Conservation (phyloP, 2,888 invertebrate species). For the Ormyrus thymus region DNA sequence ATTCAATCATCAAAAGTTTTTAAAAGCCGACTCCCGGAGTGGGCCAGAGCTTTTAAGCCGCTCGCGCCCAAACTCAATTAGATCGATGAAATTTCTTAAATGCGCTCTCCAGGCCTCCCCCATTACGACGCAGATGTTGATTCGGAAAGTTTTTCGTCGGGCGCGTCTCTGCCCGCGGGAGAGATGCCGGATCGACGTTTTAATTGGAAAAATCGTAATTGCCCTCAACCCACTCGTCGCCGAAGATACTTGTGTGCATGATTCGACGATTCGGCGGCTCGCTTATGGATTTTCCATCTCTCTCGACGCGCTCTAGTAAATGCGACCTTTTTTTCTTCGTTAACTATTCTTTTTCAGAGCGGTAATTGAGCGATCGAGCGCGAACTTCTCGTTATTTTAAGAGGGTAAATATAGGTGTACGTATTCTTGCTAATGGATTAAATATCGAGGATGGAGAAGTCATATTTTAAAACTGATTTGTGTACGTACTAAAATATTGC, state of each 20-base stretch:
- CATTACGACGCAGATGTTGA: constrained; percentile 38
- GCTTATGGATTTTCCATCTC: constrained; percentile 28
- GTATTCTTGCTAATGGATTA: too few species aligned
- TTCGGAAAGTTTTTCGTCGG: constrained; percentile 47
- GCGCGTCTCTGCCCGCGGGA: background rate
- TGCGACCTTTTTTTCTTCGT: constrained; percentile 14
- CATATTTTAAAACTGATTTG: too few species aligned
- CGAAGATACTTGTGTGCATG: constrained; percentile 18
- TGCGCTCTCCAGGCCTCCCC: constrained; percentile 15
- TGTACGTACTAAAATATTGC: too few species aligned
- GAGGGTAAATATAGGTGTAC: background rate
- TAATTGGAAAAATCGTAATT: constrained; percentile 54
- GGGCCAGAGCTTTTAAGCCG: constrained; percentile 21
- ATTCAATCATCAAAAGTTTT: constrained; percentile 45
- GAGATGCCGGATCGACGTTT: constrained; percentile 35
- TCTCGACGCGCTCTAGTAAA: constrained; percentile 27
- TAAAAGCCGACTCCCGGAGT: constrained; percentile 15
- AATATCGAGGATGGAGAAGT: too few species aligned
- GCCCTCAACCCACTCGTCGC: background rate
- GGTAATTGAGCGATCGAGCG: constrained; percentile 1
- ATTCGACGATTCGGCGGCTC: constrained; percentile 16
- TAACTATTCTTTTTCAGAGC: background rate
- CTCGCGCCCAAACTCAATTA: constrained; percentile 43
- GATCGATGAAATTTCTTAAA: constrained; percentile 53
- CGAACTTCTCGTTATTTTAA: background rate